These are phyloP conservation scores for Andrena trimmerana DNA, from an alignment of 2,888 invertebrate genomes.

Conservation along the genomic window DNA sequence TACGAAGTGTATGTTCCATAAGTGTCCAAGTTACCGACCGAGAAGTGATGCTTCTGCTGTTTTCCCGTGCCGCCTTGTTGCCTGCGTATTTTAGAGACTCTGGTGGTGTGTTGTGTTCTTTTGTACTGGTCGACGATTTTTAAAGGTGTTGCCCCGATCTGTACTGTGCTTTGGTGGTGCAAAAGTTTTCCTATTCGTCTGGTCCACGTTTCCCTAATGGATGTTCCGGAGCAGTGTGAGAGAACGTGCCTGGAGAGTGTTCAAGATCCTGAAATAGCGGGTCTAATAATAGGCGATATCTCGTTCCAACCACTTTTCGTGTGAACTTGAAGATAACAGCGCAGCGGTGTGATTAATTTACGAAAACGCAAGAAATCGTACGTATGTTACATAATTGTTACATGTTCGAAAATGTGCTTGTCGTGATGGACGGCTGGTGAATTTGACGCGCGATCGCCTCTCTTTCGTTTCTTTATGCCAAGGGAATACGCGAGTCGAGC, in stretches of 20 bases:
- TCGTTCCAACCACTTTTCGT: conserved; percentile 75
- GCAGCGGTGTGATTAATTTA: conserved; percentile 58
- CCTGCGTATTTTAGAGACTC: conserved; percentile 45
- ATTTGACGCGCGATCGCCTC: conserved; percentile 14
- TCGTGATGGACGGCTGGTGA: not conserved
- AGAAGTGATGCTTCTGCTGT: conserved; percentile 66
- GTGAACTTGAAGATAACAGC: conserved; percentile 78
- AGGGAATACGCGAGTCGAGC: conserved; percentile 18
- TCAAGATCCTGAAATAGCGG: conserved; percentile 75
- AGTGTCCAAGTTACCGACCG: conserved; percentile 74
- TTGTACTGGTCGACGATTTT: conserved; percentile 23
- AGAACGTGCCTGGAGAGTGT: conserved; percentile 68
- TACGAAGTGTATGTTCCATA: conserved; percentile 50
- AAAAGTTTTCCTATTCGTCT: conserved; percentile 42
- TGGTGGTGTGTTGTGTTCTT: conserved; percentile 36
- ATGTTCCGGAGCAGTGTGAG: conserved; percentile 61
- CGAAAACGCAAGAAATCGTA: conserved; percentile 61
- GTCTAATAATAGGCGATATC: conserved; percentile 76
- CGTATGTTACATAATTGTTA: conserved; percentile 68
- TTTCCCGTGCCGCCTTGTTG: conserved; percentile 51
- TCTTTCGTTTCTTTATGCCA: conserved; percentile 30
- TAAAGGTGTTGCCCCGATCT: conserved; percentile 47
- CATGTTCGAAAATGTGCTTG: conserved; percentile 33
- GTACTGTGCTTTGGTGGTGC: conserved; percentile 52
- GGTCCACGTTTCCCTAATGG: conserved; percentile 62